Conservation (phyloP, 2,888 invertebrate genomes). For the Watsonalla cultraria region DNA sequence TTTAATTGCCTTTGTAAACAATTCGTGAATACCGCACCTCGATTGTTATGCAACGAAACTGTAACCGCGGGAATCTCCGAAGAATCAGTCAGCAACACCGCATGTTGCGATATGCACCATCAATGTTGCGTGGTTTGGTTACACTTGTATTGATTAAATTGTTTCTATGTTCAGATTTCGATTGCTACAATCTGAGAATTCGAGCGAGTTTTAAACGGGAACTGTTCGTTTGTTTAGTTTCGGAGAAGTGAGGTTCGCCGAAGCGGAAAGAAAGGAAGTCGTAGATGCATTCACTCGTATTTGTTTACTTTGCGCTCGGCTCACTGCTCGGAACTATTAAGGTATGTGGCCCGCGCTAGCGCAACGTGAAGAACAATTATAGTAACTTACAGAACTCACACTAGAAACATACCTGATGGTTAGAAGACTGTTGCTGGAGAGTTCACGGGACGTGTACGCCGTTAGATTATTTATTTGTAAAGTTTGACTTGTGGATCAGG, state of each 20-base stretch:
- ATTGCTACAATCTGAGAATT: slow-evolving; percentile 14
- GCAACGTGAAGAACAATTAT: background rate
- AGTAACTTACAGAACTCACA: background rate
- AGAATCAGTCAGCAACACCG: slow-evolving; percentile 23
- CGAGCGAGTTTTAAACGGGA: slow-evolving; percentile 10
- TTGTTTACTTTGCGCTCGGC: slow-evolving; percentile 35
- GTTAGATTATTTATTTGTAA: too few relatives aligned
- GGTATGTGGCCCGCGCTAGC: slow-evolving; percentile 1
- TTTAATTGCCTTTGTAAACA: slow-evolving; percentile 55
- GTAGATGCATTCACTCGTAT: slow-evolving; percentile 35
- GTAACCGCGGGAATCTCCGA: slow-evolving; percentile 46
- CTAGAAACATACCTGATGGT: too few relatives aligned
- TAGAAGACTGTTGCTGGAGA: too few relatives aligned
- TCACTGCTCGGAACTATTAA: slow-evolving; percentile 1
- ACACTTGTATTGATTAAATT: slow-evolving; percentile 17
- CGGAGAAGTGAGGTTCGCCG: slow-evolving; percentile 46
- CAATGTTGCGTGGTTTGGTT: slow-evolving; percentile 11
- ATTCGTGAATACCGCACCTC: slow-evolving; percentile 35
- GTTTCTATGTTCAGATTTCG: slow-evolving; percentile 15
- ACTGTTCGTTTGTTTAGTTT: slow-evolving; percentile 34
- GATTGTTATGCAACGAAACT: slow-evolving; percentile 42
- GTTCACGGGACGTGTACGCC: too few relatives aligned
- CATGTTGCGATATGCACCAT: slow-evolving; percentile 27
- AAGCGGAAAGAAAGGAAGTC: slow-evolving; percentile 53
- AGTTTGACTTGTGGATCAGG: slow-evolving; percentile 5